phyloP scores from a whole-genome alignment of 1,140 invertebrate species.

The Orchestia grillus region DNA sequence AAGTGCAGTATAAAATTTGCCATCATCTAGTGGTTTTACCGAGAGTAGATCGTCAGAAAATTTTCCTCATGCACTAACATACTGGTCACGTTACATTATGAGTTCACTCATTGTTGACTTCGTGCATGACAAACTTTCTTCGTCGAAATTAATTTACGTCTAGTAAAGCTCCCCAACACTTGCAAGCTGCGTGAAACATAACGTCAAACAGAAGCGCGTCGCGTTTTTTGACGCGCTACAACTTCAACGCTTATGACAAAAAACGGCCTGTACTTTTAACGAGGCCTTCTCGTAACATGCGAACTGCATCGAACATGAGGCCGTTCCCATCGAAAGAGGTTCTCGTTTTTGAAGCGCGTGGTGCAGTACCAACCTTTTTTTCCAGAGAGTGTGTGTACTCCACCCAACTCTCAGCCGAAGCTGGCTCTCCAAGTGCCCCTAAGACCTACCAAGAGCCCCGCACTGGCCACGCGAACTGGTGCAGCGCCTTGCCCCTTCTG shows the following conservation, averaged over 20 bases:
- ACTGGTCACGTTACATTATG: background rate
- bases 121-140: background rate
- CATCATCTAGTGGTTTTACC: no score
- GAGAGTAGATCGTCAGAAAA: no score
- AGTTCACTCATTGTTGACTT: background rate
- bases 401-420: background rate
- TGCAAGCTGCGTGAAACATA: background rate
- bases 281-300: background rate
- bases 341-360: background rate
- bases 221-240: background rate
- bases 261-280: background rate
- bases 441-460: background rate
- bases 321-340: background rate
- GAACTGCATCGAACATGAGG: background rate
- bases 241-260: background rate
- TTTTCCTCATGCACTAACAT: background rate
- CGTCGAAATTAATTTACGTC: background rate
- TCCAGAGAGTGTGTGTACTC: background rate
- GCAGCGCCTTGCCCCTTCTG: background rate
- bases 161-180: background rate
- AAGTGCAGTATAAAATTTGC: no score
- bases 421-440: background rate
- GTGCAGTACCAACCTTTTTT: slow-evolving; percentile 7
- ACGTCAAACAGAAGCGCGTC: background rate
- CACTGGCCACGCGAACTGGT: background rate